Base-by-base conservation (phyloP, 2,888 invertebrate genomes). In the Meloe dianella region DNA sequence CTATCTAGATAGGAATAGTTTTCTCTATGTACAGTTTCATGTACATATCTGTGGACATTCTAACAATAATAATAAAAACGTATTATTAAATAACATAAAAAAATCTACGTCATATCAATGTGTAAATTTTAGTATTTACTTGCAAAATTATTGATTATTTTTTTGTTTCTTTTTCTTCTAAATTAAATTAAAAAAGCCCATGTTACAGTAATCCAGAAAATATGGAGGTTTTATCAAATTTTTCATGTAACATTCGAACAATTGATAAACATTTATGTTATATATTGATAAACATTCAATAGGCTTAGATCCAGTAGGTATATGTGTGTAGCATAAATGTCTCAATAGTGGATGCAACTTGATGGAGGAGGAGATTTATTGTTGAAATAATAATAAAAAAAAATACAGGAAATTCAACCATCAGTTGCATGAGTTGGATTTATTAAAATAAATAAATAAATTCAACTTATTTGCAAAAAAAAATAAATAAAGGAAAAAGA, bases 311-410 rank as follows among this genome's bases (percentile, higher is more conserved):
- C 68, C 66, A 71, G 79, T 80, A 80, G 79, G 78, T 80, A 80
- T 80, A 80, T 80, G 79, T 80, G 79, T 80, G 80, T 80, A 80
- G 80, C 73, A 73, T 77, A 74, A 69, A 75, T 74, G 75, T 75
- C 72, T 73, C 73, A 76, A 51, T 74, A 75, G 67, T 70, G 65
- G 69, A 38, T 66, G 68, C 71, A 74, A 73, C 68, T 61, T 41
- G 27, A 54, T 62, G n/a, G n/a, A n/a, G 38, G 30, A 56, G 63
- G 64, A 69, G 67, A 68, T 62, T 58, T 63, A n/a, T 38, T 38
- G n/a, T 38, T 38, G 14, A 38, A 3, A 38, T 6, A 14, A 38
- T 14, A 10, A 14, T 38, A 17, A n/a, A 38, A 38, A 38, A 2
- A n/a, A 2, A n/a, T 4, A 4, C n/a, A 14, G 6, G 14, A 3